These are phyloP conservation scores for Rhineura floridana DNA, from an alignment of 2,113 vertebrate genomes.

Conservation along the genomic window DNA sequence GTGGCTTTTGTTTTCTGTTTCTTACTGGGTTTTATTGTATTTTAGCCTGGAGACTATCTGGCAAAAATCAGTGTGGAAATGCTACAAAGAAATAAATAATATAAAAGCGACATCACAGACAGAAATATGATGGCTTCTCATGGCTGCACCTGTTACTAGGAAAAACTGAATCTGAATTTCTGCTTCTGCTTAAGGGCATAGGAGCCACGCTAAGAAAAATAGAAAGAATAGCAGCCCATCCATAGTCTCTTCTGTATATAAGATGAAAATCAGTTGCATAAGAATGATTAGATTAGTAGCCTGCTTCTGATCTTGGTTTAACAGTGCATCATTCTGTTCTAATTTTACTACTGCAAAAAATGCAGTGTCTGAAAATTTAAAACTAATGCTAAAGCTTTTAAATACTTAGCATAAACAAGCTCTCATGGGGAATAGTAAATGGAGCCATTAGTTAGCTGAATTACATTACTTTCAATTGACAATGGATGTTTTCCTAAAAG, in stretches of 20 bases:
- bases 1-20: not conserved
- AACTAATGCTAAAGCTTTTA: not conserved
- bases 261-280: conserved; percentile 36
- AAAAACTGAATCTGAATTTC: not conserved
- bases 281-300: conserved; percentile 33
- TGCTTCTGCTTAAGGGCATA: not conserved
- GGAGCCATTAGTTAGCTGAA: not conserved
- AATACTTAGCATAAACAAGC: not conserved
- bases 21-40: not conserved
- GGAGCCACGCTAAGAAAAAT: not conserved
- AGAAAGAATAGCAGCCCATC: not conserved
- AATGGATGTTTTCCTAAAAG: not conserved
- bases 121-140: not conserved
- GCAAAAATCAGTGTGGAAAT: not conserved
- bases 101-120: not conserved
- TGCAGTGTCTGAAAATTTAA: not conserved
- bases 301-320: conserved; percentile 35
- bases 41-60: not conserved
- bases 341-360: conserved; percentile 4
- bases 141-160: not conserved
- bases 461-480: conserved; percentile 27
- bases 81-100: not conserved
- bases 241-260: not conserved
- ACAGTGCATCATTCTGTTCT: not conserved
- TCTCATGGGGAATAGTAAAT: not conserved